Evolutionary conservation across 2,113 vertebrate species (phyloP).

Genomic region (Castor canadensis): DNA sequence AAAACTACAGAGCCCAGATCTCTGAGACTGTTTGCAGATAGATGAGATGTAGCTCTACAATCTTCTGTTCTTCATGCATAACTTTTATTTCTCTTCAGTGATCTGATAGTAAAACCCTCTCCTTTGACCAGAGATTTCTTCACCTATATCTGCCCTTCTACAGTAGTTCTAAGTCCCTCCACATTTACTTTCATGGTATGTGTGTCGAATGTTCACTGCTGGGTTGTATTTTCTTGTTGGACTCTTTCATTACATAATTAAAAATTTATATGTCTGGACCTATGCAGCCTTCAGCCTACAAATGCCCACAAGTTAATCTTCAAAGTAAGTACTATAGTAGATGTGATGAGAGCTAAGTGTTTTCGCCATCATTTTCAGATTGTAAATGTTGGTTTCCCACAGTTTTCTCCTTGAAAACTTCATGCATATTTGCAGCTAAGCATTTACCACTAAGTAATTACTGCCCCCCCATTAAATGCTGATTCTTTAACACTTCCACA

Average conservation of each 20-base stretch:
- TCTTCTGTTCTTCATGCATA: not conserved
- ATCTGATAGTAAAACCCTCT: not conserved
- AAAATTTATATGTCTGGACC: not conserved
- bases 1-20: not conserved
- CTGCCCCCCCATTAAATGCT: not conserved
- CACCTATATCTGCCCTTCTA: too few species aligned
- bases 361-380: not conserved
- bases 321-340: fast-evolving
- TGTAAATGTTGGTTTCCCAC: not conserved
- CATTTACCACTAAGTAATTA: not conserved
- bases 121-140: not conserved
- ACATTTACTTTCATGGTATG: not conserved
- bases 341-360: not conserved
- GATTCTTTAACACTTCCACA: not conserved
- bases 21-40: not conserved
- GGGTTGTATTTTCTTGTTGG: not conserved
- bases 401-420: not conserved
- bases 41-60: not conserved
- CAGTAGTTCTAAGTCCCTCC: not conserved
- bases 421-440: not conserved
- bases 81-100: not conserved
- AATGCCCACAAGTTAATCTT: not conserved
- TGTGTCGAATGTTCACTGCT: not conserved
- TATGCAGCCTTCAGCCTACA: not conserved
- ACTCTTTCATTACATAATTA: not conserved